Conservation (phyloP, 2,113 vertebrate genomes). For the Mormyrus iriodes region DNA sequence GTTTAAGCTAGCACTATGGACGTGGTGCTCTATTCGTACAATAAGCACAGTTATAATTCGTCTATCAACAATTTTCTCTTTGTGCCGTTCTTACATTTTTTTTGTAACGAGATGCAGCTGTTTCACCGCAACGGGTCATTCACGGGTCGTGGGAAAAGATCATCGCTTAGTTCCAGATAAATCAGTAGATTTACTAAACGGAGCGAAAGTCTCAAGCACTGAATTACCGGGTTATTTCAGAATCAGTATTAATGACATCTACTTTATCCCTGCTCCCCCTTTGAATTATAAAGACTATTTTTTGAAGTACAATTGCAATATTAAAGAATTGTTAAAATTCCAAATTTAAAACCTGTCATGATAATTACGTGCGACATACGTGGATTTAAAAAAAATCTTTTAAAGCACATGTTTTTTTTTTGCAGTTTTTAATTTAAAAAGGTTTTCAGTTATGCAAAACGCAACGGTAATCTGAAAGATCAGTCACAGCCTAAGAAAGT, state of each 20-base stretch:
- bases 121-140: slow-evolving; percentile 4
- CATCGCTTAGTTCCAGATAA: not conserved
- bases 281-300: not conserved
- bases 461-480: not conserved
- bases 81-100: not conserved
- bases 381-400: not conserved
- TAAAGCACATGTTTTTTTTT: too few species aligned
- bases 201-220: not conserved
- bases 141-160: slow-evolving; percentile 20
- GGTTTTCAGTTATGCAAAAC: not conserved
- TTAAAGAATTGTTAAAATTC: not conserved
- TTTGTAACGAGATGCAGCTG: not conserved
- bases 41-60: not conserved
- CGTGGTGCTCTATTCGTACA: not conserved
- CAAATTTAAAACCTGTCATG: not conserved
- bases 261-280: not conserved
- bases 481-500: not conserved
- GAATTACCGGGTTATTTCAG: not conserved
- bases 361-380: not conserved
- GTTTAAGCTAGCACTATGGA: not conserved
- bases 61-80: not conserved
- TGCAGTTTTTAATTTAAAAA: too few species aligned
- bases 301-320: not conserved
- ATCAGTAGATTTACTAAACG: not conserved
- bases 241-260: not conserved